phyloP scores from a whole-genome alignment of 2,797 vertebrate species.

The Esox masquinongy region DNA sequence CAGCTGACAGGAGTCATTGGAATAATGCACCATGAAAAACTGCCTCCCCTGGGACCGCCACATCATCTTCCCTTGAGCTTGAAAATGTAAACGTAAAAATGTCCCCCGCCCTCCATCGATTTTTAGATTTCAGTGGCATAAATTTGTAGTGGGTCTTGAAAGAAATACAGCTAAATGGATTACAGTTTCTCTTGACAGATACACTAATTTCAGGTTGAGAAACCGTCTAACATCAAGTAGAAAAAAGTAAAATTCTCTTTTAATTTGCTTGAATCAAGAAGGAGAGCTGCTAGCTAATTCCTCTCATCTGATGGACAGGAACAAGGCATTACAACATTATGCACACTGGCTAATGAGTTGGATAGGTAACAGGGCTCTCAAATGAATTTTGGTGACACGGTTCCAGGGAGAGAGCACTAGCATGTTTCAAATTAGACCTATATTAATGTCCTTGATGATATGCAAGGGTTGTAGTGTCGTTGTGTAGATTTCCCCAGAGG shows the following conservation, averaged over 20 bases:
- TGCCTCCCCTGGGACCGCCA: slow-evolving; percentile 12
- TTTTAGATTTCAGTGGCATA: neutral
- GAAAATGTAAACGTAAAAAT: no score
- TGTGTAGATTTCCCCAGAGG: slow-evolving; percentile 13
- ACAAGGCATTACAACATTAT: neutral
- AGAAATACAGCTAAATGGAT: neutral
- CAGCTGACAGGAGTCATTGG: slow-evolving; percentile 27
- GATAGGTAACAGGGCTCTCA: slow-evolving; percentile 4
- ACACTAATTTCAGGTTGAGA: no score
- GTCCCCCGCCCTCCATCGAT: no score
- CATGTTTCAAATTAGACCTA: slow-evolving; percentile 15
- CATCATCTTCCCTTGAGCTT: slow-evolving; percentile 14
- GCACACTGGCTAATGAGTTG: neutral
- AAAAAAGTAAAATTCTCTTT: neutral
- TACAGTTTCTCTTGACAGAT: no score
- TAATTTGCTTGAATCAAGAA: neutral
- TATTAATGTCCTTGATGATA: slow-evolving; percentile 21
- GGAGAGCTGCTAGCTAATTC: neutral
- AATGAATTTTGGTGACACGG: neutral
- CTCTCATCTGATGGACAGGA: neutral
- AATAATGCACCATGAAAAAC: slow-evolving; percentile 43
- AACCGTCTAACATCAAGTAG: no score
- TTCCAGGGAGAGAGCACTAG: neutral
- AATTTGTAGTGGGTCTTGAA: neutral
- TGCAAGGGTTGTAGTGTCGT: slow-evolving; percentile 1